Evolutionary conservation across 2,113 vertebrate species (phyloP), one percentile per base, ranked within the genome.

Genomic region (Otus sunia): DNA sequence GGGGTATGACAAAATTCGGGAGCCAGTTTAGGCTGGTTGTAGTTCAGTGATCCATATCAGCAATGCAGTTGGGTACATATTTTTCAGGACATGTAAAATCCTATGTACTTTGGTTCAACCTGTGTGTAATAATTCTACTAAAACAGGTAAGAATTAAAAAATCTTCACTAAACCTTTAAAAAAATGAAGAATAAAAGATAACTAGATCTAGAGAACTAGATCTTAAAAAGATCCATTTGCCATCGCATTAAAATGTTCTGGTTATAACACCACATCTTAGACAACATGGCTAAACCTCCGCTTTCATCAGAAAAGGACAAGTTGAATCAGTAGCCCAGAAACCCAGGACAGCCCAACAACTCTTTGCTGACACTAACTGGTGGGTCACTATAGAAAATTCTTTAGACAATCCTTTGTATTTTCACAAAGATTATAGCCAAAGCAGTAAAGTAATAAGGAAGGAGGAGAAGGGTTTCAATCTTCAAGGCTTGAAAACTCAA

Each of bases 221-320:
- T n/a, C n/a, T n/a, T n/a, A n/a, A n/a, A n/a, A n/a, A n/a, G 36
- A 60, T 55, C 29, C 59, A 69, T 80, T 92, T 97, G 56, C 45
- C 7, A 10, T 73, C 23, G 26, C 58, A 49, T 68, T 91, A 74
- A 82, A 90, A 85, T 43, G 76, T 72, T 72, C 89, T 78, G 49
- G n/a, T 68, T 90, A 43, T 86, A 60, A 83, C 63, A 80, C 41
- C 72, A 75, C 63, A 69, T 43, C 67, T 76, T 69, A 49, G 19
- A 63, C 47, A 84, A 50, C 60, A 50, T 0, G 0, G 12, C 45
- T 90, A 68, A 78, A 75, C 41, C 36, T 63, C 36, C 39, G 49
- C 91, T 94, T 94, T 95, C 45, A 63, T 89, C 43, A 86, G 93
- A 92, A 92, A n/a, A 94, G 94, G 53, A 78, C 36, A 94, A 68